These are phyloP conservation scores for Coremacera marginata DNA, from an alignment of 2,888 invertebrate species.

Conservation along the genomic window DNA sequence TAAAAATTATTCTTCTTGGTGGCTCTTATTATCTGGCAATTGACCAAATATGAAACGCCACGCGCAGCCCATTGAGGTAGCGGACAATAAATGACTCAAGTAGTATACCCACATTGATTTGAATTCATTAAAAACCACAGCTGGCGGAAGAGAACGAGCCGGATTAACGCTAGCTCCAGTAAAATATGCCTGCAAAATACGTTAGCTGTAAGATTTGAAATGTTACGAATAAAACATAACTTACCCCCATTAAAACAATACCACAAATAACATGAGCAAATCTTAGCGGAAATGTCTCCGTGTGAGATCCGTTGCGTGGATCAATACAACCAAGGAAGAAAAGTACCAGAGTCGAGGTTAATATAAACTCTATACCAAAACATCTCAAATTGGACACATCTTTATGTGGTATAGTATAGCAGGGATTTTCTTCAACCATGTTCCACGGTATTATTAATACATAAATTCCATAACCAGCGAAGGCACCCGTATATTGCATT, in stretches of 20 bases:
- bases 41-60: neutral
- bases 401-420: neutral
- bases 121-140: constrained; percentile 78
- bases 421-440: neutral
- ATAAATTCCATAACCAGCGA: constrained; percentile 36
- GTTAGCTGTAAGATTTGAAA: too few relatives aligned
- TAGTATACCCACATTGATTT: constrained; percentile 77
- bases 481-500: constrained; percentile 34
- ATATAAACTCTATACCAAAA: constrained; percentile 6
- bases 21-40: too few relatives aligned
- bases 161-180: constrained; percentile 82
- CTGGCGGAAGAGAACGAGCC: constrained; percentile 78
- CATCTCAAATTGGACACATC: neutral
- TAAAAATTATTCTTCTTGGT: too few relatives aligned
- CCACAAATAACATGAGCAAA: neutral
- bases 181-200: constrained; percentile 49
- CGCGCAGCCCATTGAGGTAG: neutral
- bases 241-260: neutral
- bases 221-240: neutral
- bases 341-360: constrained; percentile 26
- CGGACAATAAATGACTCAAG: neutral
- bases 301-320: constrained; percentile 9
- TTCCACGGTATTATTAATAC: constrained; percentile 8
- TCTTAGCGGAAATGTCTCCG: neutral
- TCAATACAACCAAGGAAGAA: constrained; percentile 39